Base-by-base conservation (phyloP, 2,888 invertebrate genomes). In the Leptopilina syphax region DNA sequence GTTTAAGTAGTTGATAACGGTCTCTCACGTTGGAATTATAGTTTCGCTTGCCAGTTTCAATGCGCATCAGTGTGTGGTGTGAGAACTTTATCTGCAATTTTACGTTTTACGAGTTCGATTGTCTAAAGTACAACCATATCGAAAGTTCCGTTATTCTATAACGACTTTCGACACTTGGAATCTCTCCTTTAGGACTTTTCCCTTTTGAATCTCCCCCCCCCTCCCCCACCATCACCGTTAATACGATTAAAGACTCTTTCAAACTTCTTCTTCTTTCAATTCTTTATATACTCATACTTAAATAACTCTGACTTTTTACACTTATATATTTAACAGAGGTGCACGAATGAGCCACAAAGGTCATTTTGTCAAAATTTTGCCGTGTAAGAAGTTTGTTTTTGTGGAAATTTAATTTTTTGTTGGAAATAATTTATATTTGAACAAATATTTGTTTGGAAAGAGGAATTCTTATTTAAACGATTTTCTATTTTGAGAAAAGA, bases 61-160 rank as follows among this genome's bases (percentile, higher is more conserved):
- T 54, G 50, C 18, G 34, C 34, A 68, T 68, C 27, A 47, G 18
- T 6, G 12, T 24, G 24, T 24, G 24, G 47, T 47, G 47, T 50
- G 68, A 68, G 68, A 68, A 70, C 27, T 70, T 70, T 70, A 70
- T 70, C 70, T 70, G 18, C 70, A 70, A 70, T 54, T 70, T 47
- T 70, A 27, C 70, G 70, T 70, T 70, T 70, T 70, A 70, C 50
- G 70, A 70, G 70, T 50, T 70, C 70, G 50, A 70, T 70, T 54
- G 70, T 70, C 70, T 27, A n/a, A 70, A 70, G 50, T 70, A 70
- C 27, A 70, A 54, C 70, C 54, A 70, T 70, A 70, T 70, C 54
- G 50, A 34, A 70, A 70, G 27, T 70, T 67, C 54, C 18, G 13
- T 70, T n/a, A 13, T 54, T 34, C 34, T 34, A 70, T 54, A 70